Percentiles rank a stretch among this genome's conserved stretches.
These are phyloP conservation scores for Urocyon cinereoargenteus DNA, from an alignment of 2,797 vertebrate genomes.

Conservation along the genomic window DNA sequence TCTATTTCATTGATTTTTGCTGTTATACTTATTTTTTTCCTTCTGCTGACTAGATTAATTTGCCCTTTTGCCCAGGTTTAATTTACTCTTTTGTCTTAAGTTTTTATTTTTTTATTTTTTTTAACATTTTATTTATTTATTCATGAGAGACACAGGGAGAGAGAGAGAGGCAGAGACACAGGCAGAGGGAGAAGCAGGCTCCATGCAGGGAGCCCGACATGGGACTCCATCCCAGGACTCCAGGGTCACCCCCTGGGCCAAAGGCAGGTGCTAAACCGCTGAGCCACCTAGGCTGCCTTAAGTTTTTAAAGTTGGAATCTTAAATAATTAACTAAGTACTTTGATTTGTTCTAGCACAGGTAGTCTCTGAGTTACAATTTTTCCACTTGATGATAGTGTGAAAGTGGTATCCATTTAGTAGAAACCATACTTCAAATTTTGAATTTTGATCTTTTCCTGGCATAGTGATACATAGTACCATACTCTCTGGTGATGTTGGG, in stretches of 20 bases:
- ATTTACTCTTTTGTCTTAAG: not conserved
- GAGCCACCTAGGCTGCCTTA: not conserved
- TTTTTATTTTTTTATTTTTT: not conserved
- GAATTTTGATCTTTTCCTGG: not conserved
- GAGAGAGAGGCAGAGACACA: too few relatives aligned
- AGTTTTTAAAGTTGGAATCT: not conserved
- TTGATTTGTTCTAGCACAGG: not conserved
- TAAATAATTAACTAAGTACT: not conserved
- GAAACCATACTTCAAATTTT: not conserved
- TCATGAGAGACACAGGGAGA: too few relatives aligned
- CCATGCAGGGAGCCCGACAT: too few relatives aligned
- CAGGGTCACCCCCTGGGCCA: too few relatives aligned
- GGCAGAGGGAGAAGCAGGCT: too few relatives aligned
- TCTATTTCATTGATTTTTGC: not conserved
- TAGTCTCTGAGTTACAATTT: not conserved
- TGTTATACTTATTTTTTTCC: not conserved
- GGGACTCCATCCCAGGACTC: too few relatives aligned
- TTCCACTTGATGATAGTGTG: not conserved
- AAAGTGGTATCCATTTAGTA: not conserved
- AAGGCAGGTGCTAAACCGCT: too few relatives aligned
- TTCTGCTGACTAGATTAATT: not conserved
- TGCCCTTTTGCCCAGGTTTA: not conserved
- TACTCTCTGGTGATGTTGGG: not conserved
- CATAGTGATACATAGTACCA: not conserved
- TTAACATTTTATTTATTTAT: too few relatives aligned